A percentile compares a stretch with the other conserved stretches of the same genome.
These are phyloP conservation scores for Mayetiola destructor DNA, from an alignment of 2,888 invertebrate genomes.

Conservation along the genomic window DNA sequence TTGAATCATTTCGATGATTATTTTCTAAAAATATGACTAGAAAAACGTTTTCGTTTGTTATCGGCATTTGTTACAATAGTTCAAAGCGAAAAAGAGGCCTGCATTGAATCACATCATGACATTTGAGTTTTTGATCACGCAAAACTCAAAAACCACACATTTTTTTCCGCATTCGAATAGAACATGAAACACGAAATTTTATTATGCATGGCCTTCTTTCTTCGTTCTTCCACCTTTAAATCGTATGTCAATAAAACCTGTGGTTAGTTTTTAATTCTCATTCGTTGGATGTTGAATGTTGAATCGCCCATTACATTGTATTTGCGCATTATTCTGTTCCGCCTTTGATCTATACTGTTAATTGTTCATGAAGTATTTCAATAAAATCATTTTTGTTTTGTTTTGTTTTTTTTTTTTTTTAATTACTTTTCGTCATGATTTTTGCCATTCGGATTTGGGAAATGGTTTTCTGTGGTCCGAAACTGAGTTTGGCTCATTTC, in stretches of 20 bases:
- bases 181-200: background rate
- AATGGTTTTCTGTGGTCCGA: background rate
- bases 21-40: too few relatives aligned
- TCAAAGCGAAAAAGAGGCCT: background rate
- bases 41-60: too few relatives aligned
- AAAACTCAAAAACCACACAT: background rate
- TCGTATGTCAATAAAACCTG: constrained; percentile 1
- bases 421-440: constrained; percentile 4
- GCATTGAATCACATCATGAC: background rate
- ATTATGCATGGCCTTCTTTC: background rate
- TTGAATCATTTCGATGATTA: too few relatives aligned
- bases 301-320: too few relatives aligned
- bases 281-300: too few relatives aligned
- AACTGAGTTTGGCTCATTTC: background rate
- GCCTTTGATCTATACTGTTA: too few relatives aligned
- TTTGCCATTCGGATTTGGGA: background rate
- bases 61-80: constrained; percentile 2
- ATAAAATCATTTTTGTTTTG: constrained; percentile 8
- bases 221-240: background rate
- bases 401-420: too few relatives aligned
- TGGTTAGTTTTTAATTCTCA: background rate
- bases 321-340: too few relatives aligned
- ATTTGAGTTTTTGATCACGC: constrained; percentile 9
- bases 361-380: constrained; percentile 3
- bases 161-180: background rate